Conservation (phyloP, 2,113 vertebrate species). For the Pundamilia nyererei region DNA sequence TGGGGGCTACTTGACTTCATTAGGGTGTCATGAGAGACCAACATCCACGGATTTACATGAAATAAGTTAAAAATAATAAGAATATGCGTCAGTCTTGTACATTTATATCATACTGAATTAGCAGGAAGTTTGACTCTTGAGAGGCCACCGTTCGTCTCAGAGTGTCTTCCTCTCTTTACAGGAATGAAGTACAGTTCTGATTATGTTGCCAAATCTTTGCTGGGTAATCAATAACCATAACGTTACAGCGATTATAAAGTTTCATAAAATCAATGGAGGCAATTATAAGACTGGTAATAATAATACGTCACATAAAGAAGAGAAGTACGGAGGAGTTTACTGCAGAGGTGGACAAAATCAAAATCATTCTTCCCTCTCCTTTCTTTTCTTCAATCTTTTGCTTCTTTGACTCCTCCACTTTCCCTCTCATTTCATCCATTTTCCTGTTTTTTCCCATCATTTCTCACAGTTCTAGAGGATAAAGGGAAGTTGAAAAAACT, state of each 20-base stretch:
- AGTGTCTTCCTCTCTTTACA: neutral
- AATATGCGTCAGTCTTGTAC: neutral
- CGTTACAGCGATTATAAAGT: conserved; percentile 6
- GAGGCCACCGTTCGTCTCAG: neutral
- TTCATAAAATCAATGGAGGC: conserved; percentile 13
- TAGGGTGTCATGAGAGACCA: neutral
- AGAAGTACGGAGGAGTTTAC: neutral
- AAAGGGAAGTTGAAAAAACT: neutral
- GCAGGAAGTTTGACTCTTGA: neutral
- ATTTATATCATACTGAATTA: neutral
- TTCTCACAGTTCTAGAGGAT: neutral
- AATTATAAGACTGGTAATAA: conserved; percentile 17
- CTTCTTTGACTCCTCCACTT: rapidly evolving
- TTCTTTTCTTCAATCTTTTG: neutral
- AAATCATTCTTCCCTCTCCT: neutral
- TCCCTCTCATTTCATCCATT: neutral
- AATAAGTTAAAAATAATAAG: neutral
- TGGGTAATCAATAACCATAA: conserved; percentile 8
- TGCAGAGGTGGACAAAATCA: neutral
- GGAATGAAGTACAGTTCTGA: neutral
- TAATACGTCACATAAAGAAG: neutral
- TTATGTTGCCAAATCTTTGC: conserved; percentile 1
- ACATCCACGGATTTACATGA: neutral
- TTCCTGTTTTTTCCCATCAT: neutral
- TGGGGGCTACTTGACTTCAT: neutral